Evolutionary conservation across 2,888 invertebrate genomes (phyloP), one percentile per base, ranked within the genome.

Genomic region (Augochlorella aurata): DNA sequence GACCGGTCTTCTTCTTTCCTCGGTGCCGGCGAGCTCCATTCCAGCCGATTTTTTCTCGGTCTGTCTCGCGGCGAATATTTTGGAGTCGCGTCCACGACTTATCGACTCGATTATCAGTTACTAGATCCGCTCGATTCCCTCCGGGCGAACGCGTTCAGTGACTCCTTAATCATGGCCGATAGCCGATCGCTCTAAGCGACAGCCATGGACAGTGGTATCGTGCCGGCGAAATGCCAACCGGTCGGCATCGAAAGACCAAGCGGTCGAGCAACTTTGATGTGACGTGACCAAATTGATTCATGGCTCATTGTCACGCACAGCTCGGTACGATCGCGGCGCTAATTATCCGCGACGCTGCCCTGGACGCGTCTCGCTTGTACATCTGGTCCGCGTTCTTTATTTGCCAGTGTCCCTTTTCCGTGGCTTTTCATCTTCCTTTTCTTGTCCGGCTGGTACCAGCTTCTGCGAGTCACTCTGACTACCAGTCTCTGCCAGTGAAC

Each of bases 261-360:
- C 88, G 89, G 89, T 88, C 89, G 89, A 88, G 81, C 87, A 88
- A 88, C 87, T 88, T 88, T 89, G 89, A 90, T 89, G 85, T 88
- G 88, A 89, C 88, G 81, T 81, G 87, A 84, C 81, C 85, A 83
- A 84, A 88, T 88, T 90, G 90, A 90, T 89, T 90, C 87, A 90
- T 89, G 78, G 88, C 85, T 83, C 81, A 88, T 89, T 89, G 90
- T 89, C 90, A 89, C 87, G 89, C 89, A 87, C 80, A 71, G 74
- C 81, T 71, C 61, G 79, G 61, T 79, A 74, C 83, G 82, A 75
- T 83, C 74, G 81, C 77, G 75, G 58, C 7, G 83, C 81, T 88
- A 88, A 88, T 88, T 88, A 88, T 85, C 85, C 50, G 81, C 83
- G 84, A 84, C 81, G 80, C 63, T 72, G 80, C 75, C 24, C 47